phyloP scores from a whole-genome alignment of 2,888 invertebrate genomes.

The Phalera bucephala region DNA sequence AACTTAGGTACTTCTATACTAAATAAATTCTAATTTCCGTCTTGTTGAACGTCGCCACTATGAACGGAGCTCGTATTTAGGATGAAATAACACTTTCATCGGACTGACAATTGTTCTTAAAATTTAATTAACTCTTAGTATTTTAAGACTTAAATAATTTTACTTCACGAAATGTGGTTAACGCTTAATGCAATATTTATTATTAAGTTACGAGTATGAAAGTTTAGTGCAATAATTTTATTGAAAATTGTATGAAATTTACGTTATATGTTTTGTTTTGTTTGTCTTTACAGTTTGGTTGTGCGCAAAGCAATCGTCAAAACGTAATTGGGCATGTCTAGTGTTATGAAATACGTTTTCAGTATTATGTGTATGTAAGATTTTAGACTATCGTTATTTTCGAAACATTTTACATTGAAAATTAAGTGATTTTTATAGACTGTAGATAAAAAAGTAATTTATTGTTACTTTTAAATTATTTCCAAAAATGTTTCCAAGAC shows the following conservation, averaged over 20 bases:
- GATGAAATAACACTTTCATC: constrained; percentile 68
- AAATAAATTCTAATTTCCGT: constrained; percentile 55
- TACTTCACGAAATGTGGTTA: constrained; percentile 69
- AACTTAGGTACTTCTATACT: constrained; percentile 50
- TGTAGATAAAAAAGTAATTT: constrained; percentile 75
- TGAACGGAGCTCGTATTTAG: constrained; percentile 54
- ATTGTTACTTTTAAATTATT: constrained; percentile 79
- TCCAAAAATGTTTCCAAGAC: constrained; percentile 70
- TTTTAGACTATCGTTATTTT: constrained; percentile 70
- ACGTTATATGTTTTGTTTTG: constrained; percentile 75
- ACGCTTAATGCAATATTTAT: constrained; percentile 80
- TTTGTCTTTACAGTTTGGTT: constrained; percentile 62
- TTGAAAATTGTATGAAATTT: constrained; percentile 78
- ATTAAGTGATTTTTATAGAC: constrained; percentile 73
- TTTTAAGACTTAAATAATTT: constrained; percentile 68
- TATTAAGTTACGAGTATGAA: constrained; percentile 74
- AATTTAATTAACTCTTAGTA: constrained; percentile 67
- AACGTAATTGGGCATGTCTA: constrained; percentile 58
- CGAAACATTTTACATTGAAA: constrained; percentile 64
- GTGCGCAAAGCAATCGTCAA: constrained; percentile 47
- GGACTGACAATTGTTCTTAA: constrained; percentile 76
- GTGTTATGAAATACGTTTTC: constrained; percentile 67
- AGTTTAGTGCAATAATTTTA: constrained; percentile 81
- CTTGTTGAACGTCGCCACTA: constrained; percentile 51
- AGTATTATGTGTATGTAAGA: constrained; percentile 79